These are phyloP conservation scores for Polyommatus icarus DNA, from an alignment of 2,888 invertebrate genomes.

Conservation along the genomic window DNA sequence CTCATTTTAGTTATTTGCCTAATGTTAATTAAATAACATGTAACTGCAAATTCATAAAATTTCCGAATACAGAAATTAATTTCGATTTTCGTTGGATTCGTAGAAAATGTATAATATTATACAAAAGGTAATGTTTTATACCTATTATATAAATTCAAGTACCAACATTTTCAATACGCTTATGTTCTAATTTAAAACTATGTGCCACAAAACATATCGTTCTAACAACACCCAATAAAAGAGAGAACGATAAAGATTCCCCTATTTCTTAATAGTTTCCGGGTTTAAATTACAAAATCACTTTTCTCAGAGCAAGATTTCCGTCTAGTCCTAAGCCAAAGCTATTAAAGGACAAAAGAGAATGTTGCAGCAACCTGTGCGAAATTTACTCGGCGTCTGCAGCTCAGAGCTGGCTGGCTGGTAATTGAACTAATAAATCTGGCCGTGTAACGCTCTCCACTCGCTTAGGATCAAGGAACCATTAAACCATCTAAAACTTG, in stretches of 20 bases:
- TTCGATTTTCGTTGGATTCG: neutral
- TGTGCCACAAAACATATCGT: neutral
- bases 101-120: neutral
- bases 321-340: slow-evolving; percentile 34
- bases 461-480: slow-evolving; percentile 67
- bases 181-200: neutral
- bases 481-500: slow-evolving; percentile 59
- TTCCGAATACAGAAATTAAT: neutral
- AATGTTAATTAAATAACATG: neutral
- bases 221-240: neutral
- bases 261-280: neutral
- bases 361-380: slow-evolving; percentile 60
- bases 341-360: slow-evolving; percentile 47
- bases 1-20: neutral
- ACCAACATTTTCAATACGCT: no score
- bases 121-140: neutral
- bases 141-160: neutral
- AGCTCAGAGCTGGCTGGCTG: slow-evolving; percentile 67
- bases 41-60: neutral
- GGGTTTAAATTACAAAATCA: slow-evolving; percentile 14
- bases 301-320: slow-evolving; percentile 31
- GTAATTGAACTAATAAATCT: slow-evolving; percentile 80
- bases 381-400: slow-evolving; percentile 72
- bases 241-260: neutral
- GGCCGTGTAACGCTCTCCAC: slow-evolving; percentile 63